Evolutionary conservation across 2,797 vertebrate species (phyloP), one percentile per base, ranked within the genome.

Genomic region (Centropyge bicolor): DNA sequence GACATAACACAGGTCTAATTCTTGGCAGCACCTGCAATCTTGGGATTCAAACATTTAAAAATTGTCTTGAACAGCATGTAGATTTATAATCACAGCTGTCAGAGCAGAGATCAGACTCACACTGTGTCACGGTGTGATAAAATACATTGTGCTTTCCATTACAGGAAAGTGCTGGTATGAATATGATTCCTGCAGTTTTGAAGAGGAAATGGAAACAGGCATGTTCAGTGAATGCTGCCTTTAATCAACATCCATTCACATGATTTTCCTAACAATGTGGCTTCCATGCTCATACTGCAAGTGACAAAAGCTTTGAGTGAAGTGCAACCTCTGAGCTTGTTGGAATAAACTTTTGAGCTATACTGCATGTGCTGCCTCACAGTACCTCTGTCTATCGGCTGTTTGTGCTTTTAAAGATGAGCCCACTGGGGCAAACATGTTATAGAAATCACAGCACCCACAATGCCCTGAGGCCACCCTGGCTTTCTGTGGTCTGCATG

Each of bases 201-300:
- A 74, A 69, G 27, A 36, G 31, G 27, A 72, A 57, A 66, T 17
- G 59, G 9, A 64, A 74, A 63, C 31, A 48, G 5, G 16, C 24
- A 64, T 11, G 40, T 43, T 83, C 6, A 41, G 17, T 86, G 80
- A 91, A 90, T 76, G 77, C 74, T 73, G 79, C 68, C 73, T 84
- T 86, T 88, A 90, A 81, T 91, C 78, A 60, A 16, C 59, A 63
- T 63, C 19, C 61, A 17, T 88, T 87, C 90, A 90, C 89, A 92
- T 94, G 91, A 91, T 90, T 88, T 79, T 62, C n/a, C 46, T 45
- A 68, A 72, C 6, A 55, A 52, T 69, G 64, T 56, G 74, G 57
- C 46, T 75, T 85, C 84, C 78, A 78, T 74, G 78, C 83, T 78
- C 67, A 1, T 75, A n/a, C 48, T 41, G 17, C 38, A 72, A 69